These are phyloP conservation scores for Timandra comae DNA, from an alignment of 2,888 invertebrate genomes.

Conservation along the genomic window DNA sequence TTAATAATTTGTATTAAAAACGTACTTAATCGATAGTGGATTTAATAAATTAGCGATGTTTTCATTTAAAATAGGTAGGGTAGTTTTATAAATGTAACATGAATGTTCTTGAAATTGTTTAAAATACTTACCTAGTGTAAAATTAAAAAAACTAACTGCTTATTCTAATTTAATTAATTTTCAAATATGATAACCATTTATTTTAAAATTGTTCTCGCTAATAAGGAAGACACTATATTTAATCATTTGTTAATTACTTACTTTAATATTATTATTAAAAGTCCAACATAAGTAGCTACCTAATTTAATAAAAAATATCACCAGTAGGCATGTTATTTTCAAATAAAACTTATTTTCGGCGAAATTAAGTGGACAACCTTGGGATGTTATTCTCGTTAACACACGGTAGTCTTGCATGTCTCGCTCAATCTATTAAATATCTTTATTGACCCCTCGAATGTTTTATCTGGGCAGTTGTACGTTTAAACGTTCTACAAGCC, in stretches of 20 bases:
- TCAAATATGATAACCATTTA: too few relatives aligned
- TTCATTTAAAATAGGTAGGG: constrained; percentile 8
- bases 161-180: neutral
- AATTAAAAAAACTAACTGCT: too few relatives aligned
- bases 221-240: neutral
- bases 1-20: neutral
- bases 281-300: too few relatives aligned
- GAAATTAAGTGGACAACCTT: constrained; percentile 23
- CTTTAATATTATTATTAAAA: too few relatives aligned
- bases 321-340: too few relatives aligned
- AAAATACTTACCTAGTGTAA: too few relatives aligned
- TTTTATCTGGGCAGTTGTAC: constrained; percentile 11
- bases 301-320: too few relatives aligned
- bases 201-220: neutral
- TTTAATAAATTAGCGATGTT: too few relatives aligned
- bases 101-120: neutral
- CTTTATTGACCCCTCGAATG: constrained; percentile 33
- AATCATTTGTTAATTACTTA: too few relatives aligned
- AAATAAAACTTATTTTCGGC: constrained; percentile 7
- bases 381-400: constrained; percentile 32
- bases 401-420: constrained; percentile 16
- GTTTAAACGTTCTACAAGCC: too few relatives aligned
- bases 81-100: constrained; percentile 4
- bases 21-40: constrained; percentile 1
- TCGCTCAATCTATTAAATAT: constrained; percentile 19